A percentile compares a stretch with the other conserved stretches of the same genome.
phyloP scores from a whole-genome alignment of 1,140 invertebrate species.

The Eriocheir sinensis region DNA sequence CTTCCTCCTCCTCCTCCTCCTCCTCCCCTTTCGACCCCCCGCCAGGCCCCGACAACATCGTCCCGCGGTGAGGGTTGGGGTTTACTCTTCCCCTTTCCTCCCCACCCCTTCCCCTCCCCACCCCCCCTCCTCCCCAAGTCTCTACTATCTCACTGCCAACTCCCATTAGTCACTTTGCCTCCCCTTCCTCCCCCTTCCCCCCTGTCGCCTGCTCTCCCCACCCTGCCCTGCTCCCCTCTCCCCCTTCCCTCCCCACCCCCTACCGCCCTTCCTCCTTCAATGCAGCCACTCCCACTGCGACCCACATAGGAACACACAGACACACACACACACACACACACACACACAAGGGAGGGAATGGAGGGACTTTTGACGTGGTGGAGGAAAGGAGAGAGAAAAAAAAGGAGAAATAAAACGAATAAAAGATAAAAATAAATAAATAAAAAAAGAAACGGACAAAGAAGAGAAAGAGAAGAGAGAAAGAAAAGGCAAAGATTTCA shows the following conservation, averaged over 20 bases:
- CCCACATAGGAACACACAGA: slow-evolving; percentile 45
- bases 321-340: slow-evolving; percentile 57
- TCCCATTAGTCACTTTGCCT: too few species aligned
- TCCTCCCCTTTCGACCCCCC: too few species aligned
- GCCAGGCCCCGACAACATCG: background rate
- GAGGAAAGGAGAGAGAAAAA: too few species aligned
- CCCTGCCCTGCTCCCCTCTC: background rate
- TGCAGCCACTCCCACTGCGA: slow-evolving; percentile 39
- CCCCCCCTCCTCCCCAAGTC: too few species aligned
- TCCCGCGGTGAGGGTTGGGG: background rate
- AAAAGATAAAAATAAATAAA: too few species aligned
- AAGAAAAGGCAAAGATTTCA: background rate
- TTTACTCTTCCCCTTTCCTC: background rate
- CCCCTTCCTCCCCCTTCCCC: background rate
- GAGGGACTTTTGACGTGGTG: background rate
- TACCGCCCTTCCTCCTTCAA: too few species aligned
- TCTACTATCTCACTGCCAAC: too few species aligned
- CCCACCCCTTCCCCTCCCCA: background rate
- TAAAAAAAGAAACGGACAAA: background rate
- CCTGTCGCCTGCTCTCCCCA: background rate
- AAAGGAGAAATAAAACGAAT: too few species aligned
- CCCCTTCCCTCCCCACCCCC: background rate
- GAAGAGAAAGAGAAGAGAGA: background rate
- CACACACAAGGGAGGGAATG: background rate
- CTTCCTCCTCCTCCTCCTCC: background rate